Evolutionary conservation across 2,113 vertebrate genomes (phyloP).

Genomic region (Cisticola juncidis): DNA sequence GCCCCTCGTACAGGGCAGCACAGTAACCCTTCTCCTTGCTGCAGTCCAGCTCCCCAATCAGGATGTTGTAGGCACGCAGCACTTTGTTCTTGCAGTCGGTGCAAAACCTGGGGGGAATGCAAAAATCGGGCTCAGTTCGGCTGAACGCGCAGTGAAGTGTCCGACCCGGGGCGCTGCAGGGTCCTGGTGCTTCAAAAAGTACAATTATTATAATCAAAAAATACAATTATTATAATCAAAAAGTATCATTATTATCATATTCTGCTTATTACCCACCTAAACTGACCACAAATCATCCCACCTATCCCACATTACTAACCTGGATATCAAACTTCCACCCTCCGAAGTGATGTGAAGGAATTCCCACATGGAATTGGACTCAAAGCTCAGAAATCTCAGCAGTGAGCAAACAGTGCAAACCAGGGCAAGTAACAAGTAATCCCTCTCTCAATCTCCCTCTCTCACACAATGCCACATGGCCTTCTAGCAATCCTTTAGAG

Average conservation of each 20-base stretch:
- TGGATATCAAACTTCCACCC: background rate
- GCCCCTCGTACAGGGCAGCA: constrained; percentile 91
- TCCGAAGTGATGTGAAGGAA: background rate
- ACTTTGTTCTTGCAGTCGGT: constrained; percentile 98
- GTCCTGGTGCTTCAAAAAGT: background rate
- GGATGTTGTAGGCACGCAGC: constrained; percentile 92
- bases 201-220: accelerated
- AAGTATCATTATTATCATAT: accelerated
- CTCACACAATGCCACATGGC: background rate
- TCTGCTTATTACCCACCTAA: background rate
- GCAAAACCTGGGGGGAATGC: constrained; percentile 82
- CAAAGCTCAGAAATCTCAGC: background rate
- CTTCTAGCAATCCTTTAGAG: background rate
- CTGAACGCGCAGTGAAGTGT: accelerated
- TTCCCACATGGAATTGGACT: background rate
- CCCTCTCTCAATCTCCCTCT: background rate
- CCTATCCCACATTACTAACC: background rate
- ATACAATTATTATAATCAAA: accelerated
- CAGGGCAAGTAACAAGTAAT: background rate
- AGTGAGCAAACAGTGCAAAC: background rate
- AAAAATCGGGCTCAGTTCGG: accelerated
- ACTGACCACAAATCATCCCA: background rate
- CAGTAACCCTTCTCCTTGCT: constrained; percentile 96
- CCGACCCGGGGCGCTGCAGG: background rate
- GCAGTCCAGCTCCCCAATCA: constrained; percentile 93